phyloP scores from a whole-genome alignment of 2,113 vertebrate genomes.

The Gopherus evgoodei region DNA sequence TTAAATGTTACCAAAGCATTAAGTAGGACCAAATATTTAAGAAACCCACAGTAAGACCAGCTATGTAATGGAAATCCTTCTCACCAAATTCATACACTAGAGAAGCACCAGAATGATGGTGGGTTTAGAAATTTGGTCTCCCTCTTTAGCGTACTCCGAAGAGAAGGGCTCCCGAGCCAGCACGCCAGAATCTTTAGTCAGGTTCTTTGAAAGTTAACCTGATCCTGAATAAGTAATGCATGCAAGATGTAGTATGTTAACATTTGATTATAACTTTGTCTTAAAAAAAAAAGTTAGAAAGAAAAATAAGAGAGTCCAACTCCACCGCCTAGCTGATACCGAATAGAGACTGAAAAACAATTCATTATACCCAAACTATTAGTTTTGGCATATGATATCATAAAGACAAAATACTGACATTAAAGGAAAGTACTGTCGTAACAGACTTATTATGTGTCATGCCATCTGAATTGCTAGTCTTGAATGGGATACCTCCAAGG shows the following conservation, averaged over 20 bases:
- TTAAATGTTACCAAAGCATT: not conserved
- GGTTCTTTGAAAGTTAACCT: not conserved
- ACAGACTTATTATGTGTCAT: not conserved
- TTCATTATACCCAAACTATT: not conserved
- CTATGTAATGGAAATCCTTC: too few relatives aligned
- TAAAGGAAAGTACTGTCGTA: not conserved
- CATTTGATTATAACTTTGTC: too few relatives aligned
- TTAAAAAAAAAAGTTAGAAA: too few relatives aligned
- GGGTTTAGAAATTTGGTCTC: too few relatives aligned
- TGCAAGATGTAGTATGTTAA: not conserved
- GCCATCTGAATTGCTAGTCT: not conserved
- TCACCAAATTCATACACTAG: too few relatives aligned
- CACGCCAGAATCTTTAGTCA: too few relatives aligned
- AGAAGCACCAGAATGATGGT: too few relatives aligned
- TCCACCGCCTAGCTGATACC: not conserved
- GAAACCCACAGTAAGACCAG: not conserved
- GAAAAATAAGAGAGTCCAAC: too few relatives aligned
- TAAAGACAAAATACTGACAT: not conserved
- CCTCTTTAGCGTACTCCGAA: too few relatives aligned
- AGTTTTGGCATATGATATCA: not conserved
- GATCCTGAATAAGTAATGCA: not conserved
- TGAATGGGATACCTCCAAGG: not conserved
- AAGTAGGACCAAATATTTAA: not conserved
- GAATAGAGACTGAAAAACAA: not conserved
- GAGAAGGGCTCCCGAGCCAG: too few relatives aligned